Base-by-base conservation (phyloP, 1,140 invertebrate genomes). In the Rhyacophila brunnea region DNA sequence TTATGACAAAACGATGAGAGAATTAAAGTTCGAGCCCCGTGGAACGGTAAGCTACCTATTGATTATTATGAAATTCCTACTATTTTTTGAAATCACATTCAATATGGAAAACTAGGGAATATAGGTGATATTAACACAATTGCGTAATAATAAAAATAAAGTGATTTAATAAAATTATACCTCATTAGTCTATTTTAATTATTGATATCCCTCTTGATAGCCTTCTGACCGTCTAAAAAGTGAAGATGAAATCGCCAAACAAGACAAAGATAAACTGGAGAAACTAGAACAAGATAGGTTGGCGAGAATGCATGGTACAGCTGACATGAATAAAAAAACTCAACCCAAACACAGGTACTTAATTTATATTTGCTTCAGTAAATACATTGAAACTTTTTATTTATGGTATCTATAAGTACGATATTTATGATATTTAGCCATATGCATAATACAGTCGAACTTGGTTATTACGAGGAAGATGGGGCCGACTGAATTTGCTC, bases 11-110 rank as follows among this genome's bases (percentile, higher is more conserved):
- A 75, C 88, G 54, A 86, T 95, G 58, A 82, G 85, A 40, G 83
- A 91, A 69, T 79, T 96, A 62, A 87, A 85, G 63, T 94, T 92
- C 77, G 93, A 95, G 70, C 85, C 87, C 5, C 81, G 88, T 70
- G 92, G 88, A 56, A 86, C 82, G 58, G 87, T 88, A 64, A 74
- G 72, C 23, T 28, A 28, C 9, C 3, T 35, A 49, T 49, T 50
- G 18, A 23, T 59, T 59, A 45, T 45, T 45, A 19, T 45, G 9
- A n/a, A n/a, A n/a, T n/a, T n/a, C n/a, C n/a, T n/a, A n/a, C n/a
- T n/a, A n/a, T n/a, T n/a, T n/a, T n/a, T n/a, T n/a, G n/a, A n/a
- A n/a, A n/a, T n/a, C n/a, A n/a, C n/a, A n/a, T n/a, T n/a, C n/a
- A n/a, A n/a, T n/a, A n/a, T n/a, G n/a, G n/a, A n/a, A n/a, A n/a